These are phyloP conservation scores for Micronycteris hirsuta DNA, from an alignment of 2,113 vertebrate species.

Conservation along the genomic window DNA sequence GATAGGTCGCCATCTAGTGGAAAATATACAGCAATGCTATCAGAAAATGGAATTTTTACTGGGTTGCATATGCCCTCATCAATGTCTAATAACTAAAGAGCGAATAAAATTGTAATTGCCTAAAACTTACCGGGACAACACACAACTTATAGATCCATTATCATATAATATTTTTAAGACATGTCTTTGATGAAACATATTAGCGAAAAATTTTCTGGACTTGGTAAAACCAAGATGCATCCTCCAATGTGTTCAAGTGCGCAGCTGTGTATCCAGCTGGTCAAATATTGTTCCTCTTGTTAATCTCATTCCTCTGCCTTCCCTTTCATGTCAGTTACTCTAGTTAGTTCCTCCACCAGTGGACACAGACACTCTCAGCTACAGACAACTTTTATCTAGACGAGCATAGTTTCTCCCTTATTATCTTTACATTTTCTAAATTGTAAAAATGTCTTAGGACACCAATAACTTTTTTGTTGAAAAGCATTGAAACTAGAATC, in stretches of 20 bases:
- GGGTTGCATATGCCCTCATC: not conserved
- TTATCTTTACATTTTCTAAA: not conserved
- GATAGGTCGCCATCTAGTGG: slow-evolving; percentile 55
- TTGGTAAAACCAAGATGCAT: not conserved
- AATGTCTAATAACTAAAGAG: not conserved
- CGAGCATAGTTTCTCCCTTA: not conserved
- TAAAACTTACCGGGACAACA: not conserved
- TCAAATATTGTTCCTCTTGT: not conserved
- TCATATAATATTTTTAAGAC: not conserved
- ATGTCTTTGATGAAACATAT: not conserved
- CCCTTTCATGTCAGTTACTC: not conserved
- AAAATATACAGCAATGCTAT: not conserved
- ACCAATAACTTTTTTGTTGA: not conserved
- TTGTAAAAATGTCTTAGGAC: not conserved
- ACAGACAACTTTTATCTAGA: not conserved
- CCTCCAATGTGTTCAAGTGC: not conserved
- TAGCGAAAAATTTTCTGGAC: not conserved
- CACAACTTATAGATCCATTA: not conserved
- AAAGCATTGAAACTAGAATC: not conserved
- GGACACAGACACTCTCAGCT: not conserved
- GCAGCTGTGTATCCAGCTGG: not conserved
- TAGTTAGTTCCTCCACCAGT: not conserved
- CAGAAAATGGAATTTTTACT: not conserved
- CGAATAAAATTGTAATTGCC: not conserved
- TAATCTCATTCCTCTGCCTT: not conserved